Conservation (phyloP, 2,113 vertebrate genomes). For the Sigmodon hispidus region DNA sequence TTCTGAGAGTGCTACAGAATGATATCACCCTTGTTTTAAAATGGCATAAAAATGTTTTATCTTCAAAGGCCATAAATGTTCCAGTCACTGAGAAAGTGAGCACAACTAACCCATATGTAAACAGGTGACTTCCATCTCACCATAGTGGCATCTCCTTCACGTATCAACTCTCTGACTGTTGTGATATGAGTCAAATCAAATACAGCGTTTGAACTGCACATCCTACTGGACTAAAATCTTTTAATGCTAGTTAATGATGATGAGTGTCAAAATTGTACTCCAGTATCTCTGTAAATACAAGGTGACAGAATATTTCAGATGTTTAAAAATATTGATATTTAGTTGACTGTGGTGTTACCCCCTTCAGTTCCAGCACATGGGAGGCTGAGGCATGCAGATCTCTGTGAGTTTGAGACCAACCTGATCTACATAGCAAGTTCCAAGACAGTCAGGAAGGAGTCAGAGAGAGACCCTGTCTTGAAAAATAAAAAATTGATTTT, state of each 20-base stretch:
- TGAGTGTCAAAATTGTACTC: slow-evolving; percentile 17
- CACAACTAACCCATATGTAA: neutral
- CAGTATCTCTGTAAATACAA: neutral
- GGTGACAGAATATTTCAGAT: neutral
- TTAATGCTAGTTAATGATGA: slow-evolving; percentile 25
- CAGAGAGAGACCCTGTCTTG: neutral
- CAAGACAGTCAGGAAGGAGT: neutral
- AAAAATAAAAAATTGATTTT: slow-evolving; percentile 18
- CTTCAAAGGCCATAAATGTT: slow-evolving; percentile 10
- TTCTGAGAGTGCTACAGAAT: neutral
- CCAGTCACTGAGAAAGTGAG: neutral
- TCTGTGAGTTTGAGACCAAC: neutral
- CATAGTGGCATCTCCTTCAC: neutral
- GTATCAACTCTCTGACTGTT: neutral
- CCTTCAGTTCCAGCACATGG: neutral
- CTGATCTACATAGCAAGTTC: neutral
- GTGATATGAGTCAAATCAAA: neutral
- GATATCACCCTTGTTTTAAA: neutral
- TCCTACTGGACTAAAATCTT: slow-evolving; percentile 36
- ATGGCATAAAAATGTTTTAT: neutral
- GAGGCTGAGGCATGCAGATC: neutral
- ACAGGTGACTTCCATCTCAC: neutral
- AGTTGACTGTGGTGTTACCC: neutral
- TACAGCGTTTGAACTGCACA: neutral
- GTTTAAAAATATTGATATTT: neutral